Conservation (phyloP, 2,797 vertebrate genomes). For the Malacoraja senta region DNA sequence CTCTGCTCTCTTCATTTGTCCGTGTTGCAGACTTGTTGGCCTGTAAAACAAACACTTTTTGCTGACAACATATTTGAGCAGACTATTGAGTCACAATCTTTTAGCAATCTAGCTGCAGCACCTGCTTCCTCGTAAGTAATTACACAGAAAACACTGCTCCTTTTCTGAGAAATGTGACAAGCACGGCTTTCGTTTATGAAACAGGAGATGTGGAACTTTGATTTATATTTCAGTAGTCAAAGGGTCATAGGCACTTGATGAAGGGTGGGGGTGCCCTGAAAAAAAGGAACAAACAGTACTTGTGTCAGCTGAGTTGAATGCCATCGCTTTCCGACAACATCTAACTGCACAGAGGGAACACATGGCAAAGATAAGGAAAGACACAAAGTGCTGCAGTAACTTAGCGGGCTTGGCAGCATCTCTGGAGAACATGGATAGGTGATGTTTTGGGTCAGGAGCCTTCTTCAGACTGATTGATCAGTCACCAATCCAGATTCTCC, state of each 20-base stretch:
- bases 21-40: not conserved
- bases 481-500: too few species aligned
- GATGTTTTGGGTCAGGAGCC: too few species aligned
- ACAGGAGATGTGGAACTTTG: conserved; percentile 31
- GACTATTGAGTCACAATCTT: conserved; percentile 21
- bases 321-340: not conserved
- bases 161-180: conserved; percentile 30
- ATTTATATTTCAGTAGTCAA: conserved; percentile 7
- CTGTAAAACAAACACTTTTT: not conserved
- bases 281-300: not conserved
- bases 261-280: not conserved
- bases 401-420: too few species aligned
- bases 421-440: too few species aligned
- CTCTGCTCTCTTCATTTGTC: not conserved
- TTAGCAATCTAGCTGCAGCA: conserved; percentile 24
- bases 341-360: not conserved
- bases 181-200: conserved; percentile 19
- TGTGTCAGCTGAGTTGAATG: not conserved
- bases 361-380: too few species aligned
- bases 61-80: conserved; percentile 32
- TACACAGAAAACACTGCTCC: conserved; percentile 18
- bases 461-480: too few species aligned
- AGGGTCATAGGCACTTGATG: not conserved
- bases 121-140: conserved; percentile 14
- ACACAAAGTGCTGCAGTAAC: too few species aligned